These are phyloP conservation scores for Aphis craccivora DNA, from an alignment of 1,140 invertebrate species.

Conservation along the genomic window DNA sequence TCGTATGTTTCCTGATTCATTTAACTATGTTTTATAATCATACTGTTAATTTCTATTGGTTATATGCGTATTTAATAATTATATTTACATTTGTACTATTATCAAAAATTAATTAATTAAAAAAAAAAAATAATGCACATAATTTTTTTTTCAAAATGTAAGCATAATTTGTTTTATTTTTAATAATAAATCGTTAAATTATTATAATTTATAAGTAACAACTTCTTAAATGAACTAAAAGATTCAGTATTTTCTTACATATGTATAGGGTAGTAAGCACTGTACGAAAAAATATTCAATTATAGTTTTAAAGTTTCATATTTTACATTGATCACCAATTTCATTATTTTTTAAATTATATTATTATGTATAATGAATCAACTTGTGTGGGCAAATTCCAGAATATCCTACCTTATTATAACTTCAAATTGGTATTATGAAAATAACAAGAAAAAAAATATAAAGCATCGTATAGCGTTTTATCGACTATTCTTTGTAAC, in stretches of 20 bases:
- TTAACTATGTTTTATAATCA: no score
- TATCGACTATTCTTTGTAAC: neutral
- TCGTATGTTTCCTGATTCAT: no score
- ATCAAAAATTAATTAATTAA: no score
- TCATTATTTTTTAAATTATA: neutral
- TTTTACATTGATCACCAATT: neutral
- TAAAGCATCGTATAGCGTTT: neutral
- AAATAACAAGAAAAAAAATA: neutral
- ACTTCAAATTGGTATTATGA: neutral
- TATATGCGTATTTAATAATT: no score
- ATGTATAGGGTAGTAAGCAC: neutral
- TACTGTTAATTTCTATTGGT: no score
- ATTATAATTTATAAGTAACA: neutral
- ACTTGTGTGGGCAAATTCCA: neutral
- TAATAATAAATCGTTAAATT: neutral
- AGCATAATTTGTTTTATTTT: neutral
- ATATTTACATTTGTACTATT: no score
- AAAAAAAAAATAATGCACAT: no score
- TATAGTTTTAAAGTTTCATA: neutral
- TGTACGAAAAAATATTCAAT: neutral
- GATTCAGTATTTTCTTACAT: neutral
- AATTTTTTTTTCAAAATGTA: no score
- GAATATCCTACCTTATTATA: neutral
- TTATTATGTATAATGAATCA: neutral
- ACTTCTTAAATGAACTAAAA: neutral